Conservation (phyloP, 2,113 vertebrate species). For the Lethenteron camtschaticum region DNA sequence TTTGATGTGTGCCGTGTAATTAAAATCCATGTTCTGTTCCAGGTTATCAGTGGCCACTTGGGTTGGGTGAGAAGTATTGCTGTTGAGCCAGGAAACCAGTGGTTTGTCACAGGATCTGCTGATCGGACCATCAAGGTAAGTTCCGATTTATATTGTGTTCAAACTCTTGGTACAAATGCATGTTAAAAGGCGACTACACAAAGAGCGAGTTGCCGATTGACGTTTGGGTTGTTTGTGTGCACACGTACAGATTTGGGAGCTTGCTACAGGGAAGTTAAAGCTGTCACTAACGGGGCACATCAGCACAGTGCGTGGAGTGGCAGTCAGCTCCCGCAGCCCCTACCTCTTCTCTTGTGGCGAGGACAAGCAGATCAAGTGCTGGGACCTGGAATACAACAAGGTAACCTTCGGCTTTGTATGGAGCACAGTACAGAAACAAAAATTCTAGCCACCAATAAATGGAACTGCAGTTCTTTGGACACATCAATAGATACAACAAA, state of each 20-base stretch:
- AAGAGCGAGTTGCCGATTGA: no score
- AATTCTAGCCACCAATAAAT: no score
- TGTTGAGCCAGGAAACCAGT: constrained; percentile 90
- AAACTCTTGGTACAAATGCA: no score
- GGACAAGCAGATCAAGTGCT: constrained; percentile 95
- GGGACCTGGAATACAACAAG: constrained; percentile 98
- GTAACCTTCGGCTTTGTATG: constrained; percentile 16
- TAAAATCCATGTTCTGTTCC: constrained; percentile 3
- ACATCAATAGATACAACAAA: no score
- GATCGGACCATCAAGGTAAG: constrained; percentile 91
- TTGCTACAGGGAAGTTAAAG: constrained; percentile 81
- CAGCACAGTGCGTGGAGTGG: constrained; percentile 80
- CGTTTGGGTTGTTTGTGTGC: no score
- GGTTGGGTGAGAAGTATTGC: constrained; percentile 92
- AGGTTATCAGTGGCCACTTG: constrained; percentile 95
- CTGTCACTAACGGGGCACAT: constrained; percentile 87
- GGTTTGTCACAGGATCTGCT: constrained; percentile 94
- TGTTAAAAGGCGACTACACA: no score
- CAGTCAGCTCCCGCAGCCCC: constrained; percentile 62
- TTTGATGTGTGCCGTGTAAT: no score
- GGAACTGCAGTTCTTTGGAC: no score
- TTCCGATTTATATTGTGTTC: no score
- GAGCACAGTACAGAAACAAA: no score
- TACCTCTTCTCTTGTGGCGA: constrained; percentile 95
- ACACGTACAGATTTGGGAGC: constrained; percentile 61